These are phyloP conservation scores for Actinostola sp. DNA, from an alignment of 92 coral and sea anemone genomes.

Conservation along the genomic window DNA sequence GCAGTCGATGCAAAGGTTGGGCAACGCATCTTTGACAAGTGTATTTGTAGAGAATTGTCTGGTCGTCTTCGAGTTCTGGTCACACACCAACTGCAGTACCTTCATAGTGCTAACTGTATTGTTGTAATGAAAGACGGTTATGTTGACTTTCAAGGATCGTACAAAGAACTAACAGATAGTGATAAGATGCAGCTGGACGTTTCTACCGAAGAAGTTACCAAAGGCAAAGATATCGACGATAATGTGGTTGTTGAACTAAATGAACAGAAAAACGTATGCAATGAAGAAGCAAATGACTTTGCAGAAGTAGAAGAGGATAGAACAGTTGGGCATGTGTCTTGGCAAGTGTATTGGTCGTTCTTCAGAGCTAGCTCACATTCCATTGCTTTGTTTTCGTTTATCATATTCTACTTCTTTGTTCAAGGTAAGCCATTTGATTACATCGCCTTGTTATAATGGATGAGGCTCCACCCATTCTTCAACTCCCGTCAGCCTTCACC, in stretches of 20 bases:
- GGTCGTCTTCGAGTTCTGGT: not conserved
- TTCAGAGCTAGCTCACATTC: constrained; percentile 16
- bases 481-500: too few species aligned
- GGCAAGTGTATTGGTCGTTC: constrained; percentile 25
- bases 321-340: constrained; percentile 8
- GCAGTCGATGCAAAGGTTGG: constrained; percentile 29
- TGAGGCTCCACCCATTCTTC: too few species aligned
- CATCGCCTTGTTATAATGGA: too few species aligned
- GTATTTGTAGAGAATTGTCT: constrained; percentile 17
- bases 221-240: not conserved
- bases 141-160: constrained; percentile 13
- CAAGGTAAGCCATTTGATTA: too few species aligned
- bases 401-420: not conserved
- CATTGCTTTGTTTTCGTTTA: not conserved
- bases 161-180: constrained; percentile 8
- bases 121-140: constrained; percentile 3
- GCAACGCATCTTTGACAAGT: constrained; percentile 27
- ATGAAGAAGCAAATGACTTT: constrained; percentile 1
- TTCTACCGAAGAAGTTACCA: not conserved
- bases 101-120: constrained; percentile 3
- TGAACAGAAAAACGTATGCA: not conserved
- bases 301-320: constrained; percentile 10
- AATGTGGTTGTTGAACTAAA: too few species aligned
- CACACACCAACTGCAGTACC: constrained; percentile 24
- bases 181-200: not conserved